A percentile compares a stretch with the other conserved stretches of the same genome.
These are phyloP conservation scores for Thereva unica DNA, from an alignment of 2,888 invertebrate genomes.

Conservation along the genomic window DNA sequence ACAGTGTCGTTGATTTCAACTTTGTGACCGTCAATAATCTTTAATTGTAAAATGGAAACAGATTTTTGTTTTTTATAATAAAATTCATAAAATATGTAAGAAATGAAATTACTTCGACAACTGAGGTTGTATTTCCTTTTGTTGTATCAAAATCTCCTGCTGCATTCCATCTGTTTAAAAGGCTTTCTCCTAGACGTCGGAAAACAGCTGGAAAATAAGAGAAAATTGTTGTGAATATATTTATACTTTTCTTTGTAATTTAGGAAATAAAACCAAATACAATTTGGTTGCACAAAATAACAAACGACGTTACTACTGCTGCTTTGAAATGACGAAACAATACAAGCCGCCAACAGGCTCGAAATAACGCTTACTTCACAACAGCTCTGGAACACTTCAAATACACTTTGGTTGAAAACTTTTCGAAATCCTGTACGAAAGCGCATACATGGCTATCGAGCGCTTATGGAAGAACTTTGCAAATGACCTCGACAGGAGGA, in stretches of 20 bases:
- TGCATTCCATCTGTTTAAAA: slow-evolving; percentile 21
- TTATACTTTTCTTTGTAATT: neutral
- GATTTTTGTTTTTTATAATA: neutral
- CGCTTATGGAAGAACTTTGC: too few species aligned
- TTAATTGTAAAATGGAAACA: slow-evolving; percentile 34
- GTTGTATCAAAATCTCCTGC: slow-evolving; percentile 44
- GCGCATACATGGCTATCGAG: too few species aligned
- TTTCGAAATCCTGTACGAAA: too few species aligned
- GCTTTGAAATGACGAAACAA: too few species aligned
- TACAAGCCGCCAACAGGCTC: too few species aligned
- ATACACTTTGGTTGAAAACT: too few species aligned
- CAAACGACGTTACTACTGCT: neutral
- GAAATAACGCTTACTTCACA: too few species aligned
- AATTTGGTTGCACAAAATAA: neutral
- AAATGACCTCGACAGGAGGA: too few species aligned
- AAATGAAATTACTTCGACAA: slow-evolving; percentile 52
- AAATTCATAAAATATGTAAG: neutral
- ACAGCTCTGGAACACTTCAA: too few species aligned
- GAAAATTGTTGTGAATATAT: neutral
- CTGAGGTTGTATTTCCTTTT: slow-evolving; percentile 56
- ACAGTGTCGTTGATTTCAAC: slow-evolving; percentile 64
- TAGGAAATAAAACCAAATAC: neutral
- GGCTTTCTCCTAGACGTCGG: slow-evolving; percentile 49
- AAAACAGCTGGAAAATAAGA: slow-evolving; percentile 50
- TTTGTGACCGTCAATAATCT: slow-evolving; percentile 62